These are phyloP conservation scores for Remorina albescens DNA, from an alignment of 2,797 vertebrate genomes.

Conservation along the genomic window DNA sequence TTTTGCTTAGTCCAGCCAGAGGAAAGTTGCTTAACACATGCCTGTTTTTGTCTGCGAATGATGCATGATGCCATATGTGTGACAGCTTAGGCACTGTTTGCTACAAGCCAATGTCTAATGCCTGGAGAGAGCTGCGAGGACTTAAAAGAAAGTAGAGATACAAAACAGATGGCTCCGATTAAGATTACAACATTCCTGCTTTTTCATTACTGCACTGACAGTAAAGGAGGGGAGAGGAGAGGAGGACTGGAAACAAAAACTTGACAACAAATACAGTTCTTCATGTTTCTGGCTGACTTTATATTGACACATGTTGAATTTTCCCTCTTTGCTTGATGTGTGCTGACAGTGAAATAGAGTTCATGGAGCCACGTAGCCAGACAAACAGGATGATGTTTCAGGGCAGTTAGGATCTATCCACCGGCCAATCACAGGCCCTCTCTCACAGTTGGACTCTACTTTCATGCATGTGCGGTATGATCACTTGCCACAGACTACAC, in stretches of 20 bases:
- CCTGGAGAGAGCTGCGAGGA: constrained; percentile 49
- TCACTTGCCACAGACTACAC: background rate
- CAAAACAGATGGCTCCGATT: constrained; percentile 76
- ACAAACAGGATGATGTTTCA: constrained; percentile 28
- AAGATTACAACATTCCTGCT: constrained; percentile 69
- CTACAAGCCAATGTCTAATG: constrained; percentile 23
- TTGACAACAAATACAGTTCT: constrained; percentile 1
- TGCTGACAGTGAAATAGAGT: constrained; percentile 28
- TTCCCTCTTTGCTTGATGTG: constrained; percentile 22
- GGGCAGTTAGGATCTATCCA: constrained; percentile 8
- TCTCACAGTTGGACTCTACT: constrained; percentile 15
- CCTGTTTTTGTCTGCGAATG: background rate
- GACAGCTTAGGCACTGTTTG: constrained; percentile 2
- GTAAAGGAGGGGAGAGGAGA: background rate
- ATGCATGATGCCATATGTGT: background rate
- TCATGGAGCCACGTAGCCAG: constrained; percentile 46
- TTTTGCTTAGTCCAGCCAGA: constrained; percentile 23
- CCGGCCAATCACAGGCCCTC: background rate
- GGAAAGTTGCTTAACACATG: constrained; percentile 26
- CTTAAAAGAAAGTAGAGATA: constrained; percentile 57
- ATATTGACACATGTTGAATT: background rate
- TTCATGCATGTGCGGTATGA: constrained; percentile 9
- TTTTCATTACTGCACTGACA: constrained; percentile 49
- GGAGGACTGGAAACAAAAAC: constrained; percentile 5
- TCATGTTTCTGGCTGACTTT: background rate